phyloP scores from a whole-genome alignment of 2,797 vertebrate genomes.

The Neopelma chrysocephalum region DNA sequence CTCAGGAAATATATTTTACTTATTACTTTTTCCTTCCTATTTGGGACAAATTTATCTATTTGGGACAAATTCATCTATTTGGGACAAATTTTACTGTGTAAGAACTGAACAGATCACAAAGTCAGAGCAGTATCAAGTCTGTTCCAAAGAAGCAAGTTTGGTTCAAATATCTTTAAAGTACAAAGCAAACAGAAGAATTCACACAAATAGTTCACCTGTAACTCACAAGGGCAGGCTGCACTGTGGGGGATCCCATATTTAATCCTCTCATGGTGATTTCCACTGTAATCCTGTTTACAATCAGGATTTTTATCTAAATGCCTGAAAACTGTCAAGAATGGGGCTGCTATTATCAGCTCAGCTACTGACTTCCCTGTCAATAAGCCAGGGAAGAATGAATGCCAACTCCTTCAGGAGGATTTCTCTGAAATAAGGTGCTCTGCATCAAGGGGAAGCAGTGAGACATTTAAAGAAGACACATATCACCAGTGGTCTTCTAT shows the following conservation, averaged over 20 bases:
- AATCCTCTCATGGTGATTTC: slow-evolving; percentile 41
- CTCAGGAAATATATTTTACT: neutral
- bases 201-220: neutral
- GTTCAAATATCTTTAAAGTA: neutral
- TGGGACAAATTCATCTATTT: neutral
- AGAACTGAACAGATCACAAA: neutral
- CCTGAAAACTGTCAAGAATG: slow-evolving; percentile 21
- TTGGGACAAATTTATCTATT: neutral
- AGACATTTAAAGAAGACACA: neutral
- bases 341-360: slow-evolving; percentile 13
- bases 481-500: rapidly evolving
- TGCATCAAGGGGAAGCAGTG: neutral
- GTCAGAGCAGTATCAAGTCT: neutral
- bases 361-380: neutral
- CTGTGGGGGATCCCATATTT: neutral
- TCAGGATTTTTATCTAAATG: slow-evolving; percentile 45
- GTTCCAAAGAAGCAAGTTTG: neutral
- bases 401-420: neutral
- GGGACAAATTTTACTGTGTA: neutral
- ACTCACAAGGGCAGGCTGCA: slow-evolving; percentile 7
- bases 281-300: slow-evolving; percentile 43
- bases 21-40: neutral
- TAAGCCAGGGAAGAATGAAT: neutral
- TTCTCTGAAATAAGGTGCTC: neutral
- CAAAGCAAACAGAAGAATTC: neutral